A percentile compares a stretch with the other conserved stretches of the same genome.
phyloP scores from a whole-genome alignment of 2,113 vertebrate species.

The Zosterops japonicus region DNA sequence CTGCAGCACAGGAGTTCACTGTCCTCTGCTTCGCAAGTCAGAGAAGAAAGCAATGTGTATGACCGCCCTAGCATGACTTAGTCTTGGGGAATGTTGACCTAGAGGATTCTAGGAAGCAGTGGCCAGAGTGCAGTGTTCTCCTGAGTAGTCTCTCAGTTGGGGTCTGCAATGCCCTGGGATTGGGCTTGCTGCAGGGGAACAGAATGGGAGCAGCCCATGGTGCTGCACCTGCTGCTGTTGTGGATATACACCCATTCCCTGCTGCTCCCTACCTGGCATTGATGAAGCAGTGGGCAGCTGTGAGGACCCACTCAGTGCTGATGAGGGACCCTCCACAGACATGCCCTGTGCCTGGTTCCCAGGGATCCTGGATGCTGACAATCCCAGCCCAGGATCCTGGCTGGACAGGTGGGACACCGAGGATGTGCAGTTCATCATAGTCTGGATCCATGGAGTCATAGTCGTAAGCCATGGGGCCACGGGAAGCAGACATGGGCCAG shows the following conservation, averaged over 20 bases:
- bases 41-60: not conserved
- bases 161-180: not conserved
- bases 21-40: not conserved
- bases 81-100: rapidly evolving
- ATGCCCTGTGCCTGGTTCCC: not conserved
- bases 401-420: not conserved
- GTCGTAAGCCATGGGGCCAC: not conserved
- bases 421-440: rapidly evolving
- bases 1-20: not conserved
- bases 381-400: not conserved
- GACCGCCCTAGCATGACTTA: not conserved
- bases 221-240: not conserved
- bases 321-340: not conserved
- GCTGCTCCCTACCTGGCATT: not conserved
- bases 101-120: not conserved
- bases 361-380: not conserved
- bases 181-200: rapidly evolving
- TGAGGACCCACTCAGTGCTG: not conserved
- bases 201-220: not conserved
- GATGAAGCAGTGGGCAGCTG: not conserved
- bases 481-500: not conserved
- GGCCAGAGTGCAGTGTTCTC: not conserved
- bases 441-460: not conserved
- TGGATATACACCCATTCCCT: rapidly evolving
- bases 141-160: not conserved